Percentiles rank a stretch among this genome's conserved stretches.
Evolutionary conservation across 1,140 invertebrate genomes (phyloP).

Genomic region (Rhyzopertha dominica): DNA sequence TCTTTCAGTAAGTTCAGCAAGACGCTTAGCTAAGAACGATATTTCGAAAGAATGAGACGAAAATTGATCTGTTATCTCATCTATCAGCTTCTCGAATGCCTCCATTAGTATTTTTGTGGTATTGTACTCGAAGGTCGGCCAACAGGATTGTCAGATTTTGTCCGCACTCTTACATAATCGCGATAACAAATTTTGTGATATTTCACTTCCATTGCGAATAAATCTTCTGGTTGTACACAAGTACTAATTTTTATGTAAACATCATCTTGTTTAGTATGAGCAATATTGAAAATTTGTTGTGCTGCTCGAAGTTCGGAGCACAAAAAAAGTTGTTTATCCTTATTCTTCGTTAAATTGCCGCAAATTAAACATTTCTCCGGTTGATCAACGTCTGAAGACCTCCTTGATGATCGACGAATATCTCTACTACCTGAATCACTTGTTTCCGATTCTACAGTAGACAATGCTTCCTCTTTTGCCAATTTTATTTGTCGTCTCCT

Average conservation of each 20-base stretch:
- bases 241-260: conserved; percentile 10
- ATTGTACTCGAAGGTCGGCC: conserved; percentile 13
- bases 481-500: too few species aligned
- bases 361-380: too few species aligned
- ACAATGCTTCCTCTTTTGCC: too few species aligned
- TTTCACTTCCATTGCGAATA: conserved; percentile 13
- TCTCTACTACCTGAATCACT: too few species aligned
- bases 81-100: conserved; percentile 17
- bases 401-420: too few species aligned
- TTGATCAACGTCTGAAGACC: too few species aligned
- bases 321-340: conserved; percentile 9
- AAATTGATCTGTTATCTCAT: conserved; percentile 18
- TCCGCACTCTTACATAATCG: conserved; percentile 9
- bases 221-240: conserved; percentile 12
- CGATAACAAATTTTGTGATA: conserved; percentile 11
- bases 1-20: conserved; percentile 19
- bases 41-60: conserved; percentile 18
- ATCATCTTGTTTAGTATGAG: conserved; percentile 8
- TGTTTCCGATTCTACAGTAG: too few species aligned
- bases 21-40: conserved; percentile 14
- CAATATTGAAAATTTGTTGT: conserved; percentile 11
- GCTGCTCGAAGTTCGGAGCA: conserved; percentile 10
- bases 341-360: conserved; percentile 8
- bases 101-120: conserved; percentile 10
- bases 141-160: conserved; percentile 3